Percentiles rank a stretch among this genome's conserved stretches.
Conservation (phyloP, 2,888 invertebrate species). For the Aphodius granarius region DNA sequence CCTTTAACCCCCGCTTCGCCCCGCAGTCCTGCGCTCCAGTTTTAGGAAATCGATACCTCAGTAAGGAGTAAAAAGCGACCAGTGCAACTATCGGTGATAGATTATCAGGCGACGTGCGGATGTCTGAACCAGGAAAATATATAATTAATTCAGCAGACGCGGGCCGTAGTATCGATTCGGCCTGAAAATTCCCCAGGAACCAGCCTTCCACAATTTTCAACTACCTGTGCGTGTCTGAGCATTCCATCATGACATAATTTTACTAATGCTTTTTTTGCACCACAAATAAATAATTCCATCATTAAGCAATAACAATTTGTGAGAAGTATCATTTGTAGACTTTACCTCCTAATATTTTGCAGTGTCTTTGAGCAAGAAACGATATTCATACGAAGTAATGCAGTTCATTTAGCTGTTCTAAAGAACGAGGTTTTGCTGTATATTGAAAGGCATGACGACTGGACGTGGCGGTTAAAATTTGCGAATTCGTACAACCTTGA, state of each 20-base stretch:
- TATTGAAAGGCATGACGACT: not conserved
- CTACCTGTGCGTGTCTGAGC: not conserved
- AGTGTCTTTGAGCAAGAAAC: too few relatives aligned
- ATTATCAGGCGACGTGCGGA: conserved; percentile 13
- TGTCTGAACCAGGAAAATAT: conserved; percentile 15
- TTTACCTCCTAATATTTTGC: too few relatives aligned
- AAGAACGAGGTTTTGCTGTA: too few relatives aligned
- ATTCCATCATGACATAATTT: not conserved
- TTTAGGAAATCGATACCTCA: conserved; percentile 14
- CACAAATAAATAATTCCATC: not conserved
- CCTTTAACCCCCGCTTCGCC: not conserved
- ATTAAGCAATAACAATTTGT: not conserved
- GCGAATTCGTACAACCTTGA: conserved; percentile 41
- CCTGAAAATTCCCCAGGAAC: conserved; percentile 8
- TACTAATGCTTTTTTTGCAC: not conserved
- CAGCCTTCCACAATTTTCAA: not conserved
- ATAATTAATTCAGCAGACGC: conserved; percentile 12
- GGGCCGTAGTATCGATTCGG: conserved; percentile 2
- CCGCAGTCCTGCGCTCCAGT: conserved; percentile 8
- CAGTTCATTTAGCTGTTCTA: too few relatives aligned
- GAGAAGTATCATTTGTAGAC: too few relatives aligned
- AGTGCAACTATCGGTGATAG: conserved; percentile 8
- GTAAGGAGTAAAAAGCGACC: conserved; percentile 9
- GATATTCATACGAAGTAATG: too few relatives aligned
- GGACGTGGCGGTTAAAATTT: not conserved